Evolutionary conservation across 2,888 invertebrate species (phyloP).

Genomic region (Aphidoletes aphidimyza): DNA sequence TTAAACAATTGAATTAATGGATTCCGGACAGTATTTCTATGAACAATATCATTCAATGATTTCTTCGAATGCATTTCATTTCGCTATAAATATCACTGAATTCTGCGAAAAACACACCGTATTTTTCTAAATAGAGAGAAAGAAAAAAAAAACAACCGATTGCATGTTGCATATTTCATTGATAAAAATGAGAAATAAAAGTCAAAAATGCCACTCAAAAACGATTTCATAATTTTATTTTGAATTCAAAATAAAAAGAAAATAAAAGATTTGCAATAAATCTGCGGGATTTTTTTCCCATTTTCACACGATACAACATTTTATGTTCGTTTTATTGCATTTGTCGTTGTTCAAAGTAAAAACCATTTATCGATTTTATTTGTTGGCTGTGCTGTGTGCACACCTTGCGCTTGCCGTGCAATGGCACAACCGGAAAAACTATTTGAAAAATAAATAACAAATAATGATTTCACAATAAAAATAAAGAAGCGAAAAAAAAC

Average conservation of each 20-base stretch:
- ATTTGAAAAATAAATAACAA: background rate
- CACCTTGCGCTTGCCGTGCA: background rate
- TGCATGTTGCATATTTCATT: conserved; percentile 5
- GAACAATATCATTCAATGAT: too few relatives aligned
- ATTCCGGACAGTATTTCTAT: too few relatives aligned
- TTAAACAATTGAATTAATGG: too few relatives aligned
- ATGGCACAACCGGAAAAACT: background rate
- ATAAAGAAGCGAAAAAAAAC: background rate
- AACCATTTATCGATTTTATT: background rate
- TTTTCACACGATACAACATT: background rate
- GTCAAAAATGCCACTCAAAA: background rate
- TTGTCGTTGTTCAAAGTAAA: background rate
- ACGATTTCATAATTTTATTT: background rate
- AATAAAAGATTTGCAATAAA: too few relatives aligned
- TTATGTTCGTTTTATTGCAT: conserved; percentile 17
- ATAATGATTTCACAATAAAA: conserved; percentile 23
- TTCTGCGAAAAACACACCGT: too few relatives aligned
- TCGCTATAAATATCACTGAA: too few relatives aligned
- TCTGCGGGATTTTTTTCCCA: background rate
- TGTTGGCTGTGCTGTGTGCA: background rate
- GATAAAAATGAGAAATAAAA: background rate
- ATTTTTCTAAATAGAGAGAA: background rate
- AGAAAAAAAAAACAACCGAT: background rate
- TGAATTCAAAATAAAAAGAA: background rate
- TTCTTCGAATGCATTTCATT: background rate